phyloP scores from a whole-genome alignment of 1,140 invertebrate genomes.

The Scaptomyza pallida region DNA sequence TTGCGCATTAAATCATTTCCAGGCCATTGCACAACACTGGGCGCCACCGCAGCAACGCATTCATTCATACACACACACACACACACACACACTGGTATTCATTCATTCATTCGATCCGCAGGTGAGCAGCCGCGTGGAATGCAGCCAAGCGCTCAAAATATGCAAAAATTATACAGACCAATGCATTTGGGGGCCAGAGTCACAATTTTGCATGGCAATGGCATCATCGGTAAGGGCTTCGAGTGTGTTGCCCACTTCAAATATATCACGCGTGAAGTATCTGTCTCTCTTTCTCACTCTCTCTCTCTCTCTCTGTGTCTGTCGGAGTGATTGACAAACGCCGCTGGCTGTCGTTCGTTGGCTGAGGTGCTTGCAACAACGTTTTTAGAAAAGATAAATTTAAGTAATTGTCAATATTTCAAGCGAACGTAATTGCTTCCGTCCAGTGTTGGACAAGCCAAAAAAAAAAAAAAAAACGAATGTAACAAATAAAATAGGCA shows the following conservation, averaged over 20 bases:
- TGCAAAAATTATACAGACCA: slow-evolving; percentile 78
- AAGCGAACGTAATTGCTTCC: slow-evolving; percentile 77
- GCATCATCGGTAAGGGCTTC: neutral
- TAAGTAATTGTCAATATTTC: slow-evolving; percentile 82
- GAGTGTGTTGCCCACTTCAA: slow-evolving; percentile 66
- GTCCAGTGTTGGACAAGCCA: slow-evolving; percentile 29
- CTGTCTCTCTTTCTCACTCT: too few relatives aligned
- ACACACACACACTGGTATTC: slow-evolving; percentile 45
- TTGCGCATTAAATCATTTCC: slow-evolving; percentile 82
- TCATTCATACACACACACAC: slow-evolving; percentile 50
- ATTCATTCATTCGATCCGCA: slow-evolving; percentile 67
- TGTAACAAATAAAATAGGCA: slow-evolving; percentile 21
- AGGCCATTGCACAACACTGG: slow-evolving; percentile 75
- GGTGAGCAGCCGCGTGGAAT: slow-evolving; percentile 78
- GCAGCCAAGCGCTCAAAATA: slow-evolving; percentile 60
- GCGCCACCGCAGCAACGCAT: slow-evolving; percentile 67
- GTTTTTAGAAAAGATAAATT: slow-evolving; percentile 81
- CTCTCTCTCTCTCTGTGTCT: too few relatives aligned
- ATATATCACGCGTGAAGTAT: slow-evolving; percentile 76
- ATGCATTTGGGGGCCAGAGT: slow-evolving; percentile 49
- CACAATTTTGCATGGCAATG: neutral
- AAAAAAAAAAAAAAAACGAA: slow-evolving; percentile 58
- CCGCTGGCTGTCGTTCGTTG: slow-evolving; percentile 41
- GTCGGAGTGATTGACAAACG: too few relatives aligned
- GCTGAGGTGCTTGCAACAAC: slow-evolving; percentile 68